phyloP scores from a whole-genome alignment of 2,113 vertebrate genomes.

The Grammomys surdaster region DNA sequence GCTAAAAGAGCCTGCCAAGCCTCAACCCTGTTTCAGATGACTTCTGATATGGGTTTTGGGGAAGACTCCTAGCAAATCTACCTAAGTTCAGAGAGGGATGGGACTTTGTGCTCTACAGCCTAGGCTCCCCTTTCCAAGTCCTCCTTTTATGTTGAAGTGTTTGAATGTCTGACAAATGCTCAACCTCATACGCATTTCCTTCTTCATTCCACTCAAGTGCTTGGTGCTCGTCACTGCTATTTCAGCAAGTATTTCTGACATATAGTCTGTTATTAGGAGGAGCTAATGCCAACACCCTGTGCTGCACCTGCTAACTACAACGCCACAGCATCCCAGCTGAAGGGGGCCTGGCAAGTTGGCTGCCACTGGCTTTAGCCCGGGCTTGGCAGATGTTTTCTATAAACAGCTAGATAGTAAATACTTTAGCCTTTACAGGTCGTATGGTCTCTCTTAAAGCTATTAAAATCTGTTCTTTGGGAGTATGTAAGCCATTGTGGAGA shows the following conservation, averaged over 20 bases:
- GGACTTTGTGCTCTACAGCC: background rate
- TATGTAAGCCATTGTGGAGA: background rate
- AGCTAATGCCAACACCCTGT: background rate
- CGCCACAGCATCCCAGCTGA: background rate
- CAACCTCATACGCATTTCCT: background rate
- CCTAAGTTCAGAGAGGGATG: background rate
- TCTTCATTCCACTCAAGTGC: background rate
- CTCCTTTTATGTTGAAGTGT: background rate
- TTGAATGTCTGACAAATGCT: background rate
- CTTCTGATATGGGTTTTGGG: background rate
- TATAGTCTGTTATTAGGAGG: background rate
- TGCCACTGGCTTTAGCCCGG: background rate
- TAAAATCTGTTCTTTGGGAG: conserved; percentile 14
- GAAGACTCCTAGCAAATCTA: background rate
- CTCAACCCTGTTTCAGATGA: background rate
- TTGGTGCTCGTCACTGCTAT: background rate
- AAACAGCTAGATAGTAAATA: background rate
- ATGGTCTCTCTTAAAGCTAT: background rate
- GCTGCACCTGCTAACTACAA: background rate
- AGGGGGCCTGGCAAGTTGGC: conserved; percentile 27
- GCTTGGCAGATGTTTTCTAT: background rate
- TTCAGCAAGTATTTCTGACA: background rate
- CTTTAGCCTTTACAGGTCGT: background rate
- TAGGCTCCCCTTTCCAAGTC: background rate
- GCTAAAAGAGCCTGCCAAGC: background rate